Conservation (phyloP, 2,797 vertebrate species). For the Pampus argenteus region DNA sequence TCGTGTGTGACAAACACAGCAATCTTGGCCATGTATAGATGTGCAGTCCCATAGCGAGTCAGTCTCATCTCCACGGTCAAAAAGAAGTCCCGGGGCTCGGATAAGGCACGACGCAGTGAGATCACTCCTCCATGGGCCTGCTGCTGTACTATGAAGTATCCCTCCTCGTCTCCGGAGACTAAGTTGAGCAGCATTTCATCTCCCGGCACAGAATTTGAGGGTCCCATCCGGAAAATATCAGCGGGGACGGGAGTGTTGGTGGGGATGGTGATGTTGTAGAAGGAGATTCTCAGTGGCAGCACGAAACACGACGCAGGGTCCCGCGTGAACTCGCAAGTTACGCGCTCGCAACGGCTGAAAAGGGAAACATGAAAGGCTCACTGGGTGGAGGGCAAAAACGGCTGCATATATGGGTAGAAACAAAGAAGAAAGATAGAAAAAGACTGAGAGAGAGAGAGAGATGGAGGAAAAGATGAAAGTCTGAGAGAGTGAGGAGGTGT, state of each 20-base stretch:
- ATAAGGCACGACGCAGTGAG: slow-evolving; percentile 82
- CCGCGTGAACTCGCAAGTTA: slow-evolving; percentile 89
- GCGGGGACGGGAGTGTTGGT: slow-evolving; percentile 90
- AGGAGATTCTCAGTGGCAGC: slow-evolving; percentile 93
- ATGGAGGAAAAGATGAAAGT: background rate
- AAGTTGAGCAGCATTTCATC: slow-evolving; percentile 90
- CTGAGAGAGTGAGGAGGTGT: background rate
- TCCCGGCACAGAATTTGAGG: slow-evolving; percentile 87
- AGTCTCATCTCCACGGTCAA: slow-evolving; percentile 92
- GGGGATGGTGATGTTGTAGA: slow-evolving; percentile 94
- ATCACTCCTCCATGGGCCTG: slow-evolving; percentile 88
- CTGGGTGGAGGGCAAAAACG: slow-evolving; percentile 14
- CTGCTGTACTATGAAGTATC: slow-evolving; percentile 88
- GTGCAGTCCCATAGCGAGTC: slow-evolving; percentile 85
- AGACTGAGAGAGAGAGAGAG: background rate
- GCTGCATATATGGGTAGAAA: background rate
- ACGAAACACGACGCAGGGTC: slow-evolving; percentile 85
- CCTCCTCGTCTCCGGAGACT: slow-evolving; percentile 88
- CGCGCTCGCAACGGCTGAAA: slow-evolving; percentile 94
- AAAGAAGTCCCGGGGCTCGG: slow-evolving; percentile 88
- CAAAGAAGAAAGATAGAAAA: background rate
- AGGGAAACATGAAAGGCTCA: slow-evolving; percentile 59
- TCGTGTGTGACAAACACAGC: slow-evolving; percentile 90
- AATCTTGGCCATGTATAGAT: slow-evolving; percentile 90
- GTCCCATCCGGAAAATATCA: slow-evolving; percentile 93